phyloP scores from a whole-genome alignment of 1,140 invertebrate species.

The Anastrepha ludens region DNA sequence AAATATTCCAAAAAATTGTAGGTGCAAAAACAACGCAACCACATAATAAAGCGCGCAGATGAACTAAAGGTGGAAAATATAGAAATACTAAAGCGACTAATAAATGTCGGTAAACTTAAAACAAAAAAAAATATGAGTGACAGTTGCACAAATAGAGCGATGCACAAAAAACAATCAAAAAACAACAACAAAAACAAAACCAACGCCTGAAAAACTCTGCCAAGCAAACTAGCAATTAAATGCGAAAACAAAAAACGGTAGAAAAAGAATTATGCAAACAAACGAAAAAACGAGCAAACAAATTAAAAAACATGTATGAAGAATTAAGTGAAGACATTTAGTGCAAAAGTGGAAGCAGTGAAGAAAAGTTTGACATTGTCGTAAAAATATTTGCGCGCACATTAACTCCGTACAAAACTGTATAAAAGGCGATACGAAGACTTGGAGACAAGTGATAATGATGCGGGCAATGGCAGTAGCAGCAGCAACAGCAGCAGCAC shows the following conservation, averaged over 20 bases:
- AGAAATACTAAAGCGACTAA: neutral
- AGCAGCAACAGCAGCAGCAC: neutral
- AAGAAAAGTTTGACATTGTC: conserved; percentile 15
- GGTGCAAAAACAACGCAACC: neutral
- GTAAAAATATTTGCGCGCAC: conserved; percentile 49
- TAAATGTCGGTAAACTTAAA: neutral
- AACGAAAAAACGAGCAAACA: neutral
- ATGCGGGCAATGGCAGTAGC: neutral
- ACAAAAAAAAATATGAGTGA: neutral
- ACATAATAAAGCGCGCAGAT: neutral
- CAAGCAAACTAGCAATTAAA: neutral
- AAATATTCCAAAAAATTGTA: neutral
- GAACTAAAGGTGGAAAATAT: neutral
- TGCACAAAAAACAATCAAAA: neutral
- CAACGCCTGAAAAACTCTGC: neutral
- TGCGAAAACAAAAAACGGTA: neutral
- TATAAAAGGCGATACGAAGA: neutral
- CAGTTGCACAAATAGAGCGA: neutral
- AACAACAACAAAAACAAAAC: neutral
- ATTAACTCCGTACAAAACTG: conserved; percentile 11
- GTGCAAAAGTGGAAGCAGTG: neutral
- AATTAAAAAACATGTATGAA: neutral
- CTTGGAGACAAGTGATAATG: neutral
- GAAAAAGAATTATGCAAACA: neutral
- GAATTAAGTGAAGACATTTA: neutral